A percentile compares a stretch with the other conserved stretches of the same genome.
phyloP scores from a whole-genome alignment of 2,797 vertebrate genomes.

The Pyrocephalus nanus region DNA sequence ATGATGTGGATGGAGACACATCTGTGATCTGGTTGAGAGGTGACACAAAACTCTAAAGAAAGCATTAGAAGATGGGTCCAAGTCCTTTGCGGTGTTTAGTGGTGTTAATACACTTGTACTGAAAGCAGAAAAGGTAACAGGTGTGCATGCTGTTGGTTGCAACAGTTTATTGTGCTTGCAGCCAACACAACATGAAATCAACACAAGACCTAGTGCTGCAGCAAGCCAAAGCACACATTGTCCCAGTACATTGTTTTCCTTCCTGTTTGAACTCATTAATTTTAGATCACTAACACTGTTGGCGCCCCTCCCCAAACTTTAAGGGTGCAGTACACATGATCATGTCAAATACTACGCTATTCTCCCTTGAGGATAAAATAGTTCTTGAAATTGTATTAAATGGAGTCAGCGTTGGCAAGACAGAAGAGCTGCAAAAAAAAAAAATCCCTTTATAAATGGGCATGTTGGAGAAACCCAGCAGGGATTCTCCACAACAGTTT shows the following conservation, averaged over 20 bases:
- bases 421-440: background rate
- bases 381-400: background rate
- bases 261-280: slow-evolving; percentile 1
- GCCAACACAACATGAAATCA: background rate
- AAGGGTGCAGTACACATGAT: background rate
- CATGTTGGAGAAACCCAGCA: background rate
- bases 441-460: background rate
- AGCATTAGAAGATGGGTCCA: background rate
- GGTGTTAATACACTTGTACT: background rate
- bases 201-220: background rate
- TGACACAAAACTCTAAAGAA: background rate
- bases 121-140: background rate
- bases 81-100: background rate
- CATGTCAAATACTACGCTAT: accelerated
- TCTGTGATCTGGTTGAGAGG: background rate
- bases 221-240: background rate
- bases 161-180: background rate
- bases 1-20: background rate
- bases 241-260: slow-evolving; percentile 6
- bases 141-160: background rate
- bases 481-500: background rate
- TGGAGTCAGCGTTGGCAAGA: background rate
- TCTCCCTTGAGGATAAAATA: background rate
- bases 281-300: background rate
- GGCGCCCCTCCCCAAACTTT: background rate